Evolutionary conservation across 2,888 invertebrate genomes (phyloP), one percentile per base, ranked within the genome.

Genomic region (Hybos culiciformis): DNA sequence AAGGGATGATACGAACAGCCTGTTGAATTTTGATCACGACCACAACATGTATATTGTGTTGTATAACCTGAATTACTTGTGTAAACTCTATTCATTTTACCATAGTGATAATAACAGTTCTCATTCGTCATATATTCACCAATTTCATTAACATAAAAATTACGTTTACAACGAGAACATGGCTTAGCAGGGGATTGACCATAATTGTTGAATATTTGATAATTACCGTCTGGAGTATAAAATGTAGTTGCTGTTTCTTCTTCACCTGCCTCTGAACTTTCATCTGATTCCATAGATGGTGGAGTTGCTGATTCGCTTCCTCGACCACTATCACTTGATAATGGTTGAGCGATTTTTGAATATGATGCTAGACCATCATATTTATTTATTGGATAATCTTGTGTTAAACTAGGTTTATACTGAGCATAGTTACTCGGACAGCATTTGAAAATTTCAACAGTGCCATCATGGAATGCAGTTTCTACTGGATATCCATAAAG

Each of bases 51-150:
- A 62, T 78, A 81, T 12, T 53, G 54, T 19, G 48, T 46, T 3
- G 39, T 44, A 14, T 43, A 49, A 17, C 53, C 51, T 18, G 58
- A 52, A 6, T 51, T 46, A 42, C 53, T 51, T 44, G 46, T 54
- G 43, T 66, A 67, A 19, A 65, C 64, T 37, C 70, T 69, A 58
- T 71, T 73, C n/a, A 81, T 65, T 53, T 84, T 83, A 18, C 93
- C 94, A 82, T 85, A 88, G 61, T 98, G 97, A 62, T 88, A 87
- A 15, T 71, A 59, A 66, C 97, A 98, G 44, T 74, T 70, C 50
- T 87, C 86, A 37, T 74, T 70, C 4, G 74, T 74, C 19, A 80
- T 61, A 60, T 87, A 87, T 56, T 80, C 75, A 23, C 83, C 83
- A 47, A 76, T 73, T 21, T 74, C 70, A 50, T 77, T 74, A 46